Base-by-base conservation (phyloP, 1,140 invertebrate species). In the Neuroterus valhalla region DNA sequence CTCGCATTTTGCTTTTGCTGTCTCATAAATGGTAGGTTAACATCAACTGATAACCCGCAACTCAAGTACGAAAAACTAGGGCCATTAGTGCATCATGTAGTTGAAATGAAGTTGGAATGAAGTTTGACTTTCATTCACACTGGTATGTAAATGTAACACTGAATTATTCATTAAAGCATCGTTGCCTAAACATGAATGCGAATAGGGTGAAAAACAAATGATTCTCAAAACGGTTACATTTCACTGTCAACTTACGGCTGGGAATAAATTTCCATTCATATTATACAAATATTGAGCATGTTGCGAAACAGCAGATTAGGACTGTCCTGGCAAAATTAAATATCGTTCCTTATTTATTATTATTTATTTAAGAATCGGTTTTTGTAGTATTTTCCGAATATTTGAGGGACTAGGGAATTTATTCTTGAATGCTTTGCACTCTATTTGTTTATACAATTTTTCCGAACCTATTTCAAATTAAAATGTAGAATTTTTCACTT, bases 91-190 rank as follows among this genome's bases (percentile, higher is more conserved):
- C 26, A 52, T 43, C 43, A 44, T 72, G 46, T 75, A 77, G 71
- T 77, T 72, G 43, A 81, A 82, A 81, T 76, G 46, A 77, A 77
- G 71, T 77, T 72, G 43, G 80, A 82, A 81, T 76, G 50, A 76
- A 80, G 67, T 80, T 73, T 45, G 52, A 82, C 72, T 74, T 77
- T 77, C 76, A 75, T 67, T 73, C 52, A 55, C 26, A 69, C 12
- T 66, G 55, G 23, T 70, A 82, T 81, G 81, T 81, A 82, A 84
- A 84, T 84, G 71, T 71, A 66, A 62, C 72, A 10, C 19, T 84
- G 82, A 84, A 85, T 85, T 76, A 84, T 85, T 82, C 83, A 85
- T 84, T 83, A 82, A 73, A 69, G 70, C 55, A 26, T 62, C 14
- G 31, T 1, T 17, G 15, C 66, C 45, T 38, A 62, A 38, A 62